Percentiles rank a stretch among this genome's conserved stretches.
Conservation (phyloP, 2,113 vertebrate species). For the Peucedramus taeniatus region DNA sequence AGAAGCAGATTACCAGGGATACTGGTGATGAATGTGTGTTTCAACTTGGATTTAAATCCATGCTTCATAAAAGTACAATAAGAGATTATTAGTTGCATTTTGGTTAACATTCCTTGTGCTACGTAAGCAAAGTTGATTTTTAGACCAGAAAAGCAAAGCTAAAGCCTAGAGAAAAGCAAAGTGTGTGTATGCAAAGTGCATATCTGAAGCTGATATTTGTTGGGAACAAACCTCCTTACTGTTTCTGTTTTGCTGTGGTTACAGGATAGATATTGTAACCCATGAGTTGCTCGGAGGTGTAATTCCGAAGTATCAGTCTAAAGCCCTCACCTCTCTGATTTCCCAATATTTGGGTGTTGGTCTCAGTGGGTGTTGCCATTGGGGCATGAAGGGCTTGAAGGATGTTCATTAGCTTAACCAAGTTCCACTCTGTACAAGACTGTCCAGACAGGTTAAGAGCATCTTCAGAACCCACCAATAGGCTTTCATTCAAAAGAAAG, state of each 20-base stretch:
- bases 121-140: not conserved
- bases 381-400: not conserved
- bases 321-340: not conserved
- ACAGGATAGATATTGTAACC: not conserved
- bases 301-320: not conserved
- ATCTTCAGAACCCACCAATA: not conserved
- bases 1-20: not conserved
- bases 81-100: not conserved
- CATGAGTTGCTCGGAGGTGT: not conserved
- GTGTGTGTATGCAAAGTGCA: not conserved
- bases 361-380: too few relatives aligned
- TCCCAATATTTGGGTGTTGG: not conserved
- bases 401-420: not conserved
- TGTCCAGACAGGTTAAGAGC: not conserved
- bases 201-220: not conserved
- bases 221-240: not conserved
- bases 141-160: not conserved
- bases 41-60: not conserved
- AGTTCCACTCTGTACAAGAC: not conserved
- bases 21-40: not conserved
- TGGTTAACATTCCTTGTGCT: not conserved
- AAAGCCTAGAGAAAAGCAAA: not conserved
- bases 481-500: not conserved
- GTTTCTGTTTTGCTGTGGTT: not conserved
- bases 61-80: not conserved